A percentile compares a stretch with the other conserved stretches of the same genome.
phyloP scores from a whole-genome alignment of 2,797 vertebrate genomes.

The Decapterus maruadsi region DNA sequence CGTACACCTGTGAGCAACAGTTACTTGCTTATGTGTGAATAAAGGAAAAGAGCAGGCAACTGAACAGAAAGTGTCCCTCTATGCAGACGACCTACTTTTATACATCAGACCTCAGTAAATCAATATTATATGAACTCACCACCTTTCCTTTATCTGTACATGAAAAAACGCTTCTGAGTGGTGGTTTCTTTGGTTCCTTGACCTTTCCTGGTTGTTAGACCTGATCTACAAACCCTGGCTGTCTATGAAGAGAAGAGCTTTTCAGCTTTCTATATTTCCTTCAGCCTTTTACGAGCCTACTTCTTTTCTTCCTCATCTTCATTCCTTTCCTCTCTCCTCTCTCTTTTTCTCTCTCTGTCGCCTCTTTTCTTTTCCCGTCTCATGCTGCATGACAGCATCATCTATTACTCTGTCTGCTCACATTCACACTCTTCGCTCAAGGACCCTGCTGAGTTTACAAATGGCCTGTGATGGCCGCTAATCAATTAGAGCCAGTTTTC shows the following conservation, averaged over 20 bases:
- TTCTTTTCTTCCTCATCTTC: slow-evolving; percentile 12
- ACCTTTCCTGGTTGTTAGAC: not conserved
- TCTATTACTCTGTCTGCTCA: slow-evolving; percentile 43
- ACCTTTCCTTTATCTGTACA: not conserved
- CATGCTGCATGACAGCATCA: slow-evolving; percentile 36
- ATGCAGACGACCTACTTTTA: slow-evolving; percentile 13
- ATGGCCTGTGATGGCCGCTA: slow-evolving; percentile 25
- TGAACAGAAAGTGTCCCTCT: not conserved
- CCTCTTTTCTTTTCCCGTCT: slow-evolving; percentile 15
- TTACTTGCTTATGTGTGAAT: not conserved
- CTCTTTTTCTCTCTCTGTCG: slow-evolving; percentile 8
- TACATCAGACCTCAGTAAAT: not conserved
- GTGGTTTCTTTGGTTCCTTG: not conserved
- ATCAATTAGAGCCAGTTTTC: slow-evolving; percentile 62
- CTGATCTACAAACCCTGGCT: slow-evolving; percentile 9
- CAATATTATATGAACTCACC: not conserved
- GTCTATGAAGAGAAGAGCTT: slow-evolving; percentile 9
- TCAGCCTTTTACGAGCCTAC: not conserved
- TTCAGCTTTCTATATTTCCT: slow-evolving; percentile 6
- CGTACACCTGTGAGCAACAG: not conserved
- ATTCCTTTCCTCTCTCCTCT: slow-evolving; percentile 9
- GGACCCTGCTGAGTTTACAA: slow-evolving; percentile 66
- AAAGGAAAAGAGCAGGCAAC: not conserved
- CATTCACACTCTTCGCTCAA: slow-evolving; percentile 37
- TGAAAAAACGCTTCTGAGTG: not conserved